Evolutionary conservation across 1,140 invertebrate species (phyloP), one percentile per base, ranked within the genome.

Genomic region (Anastatus disparis): DNA sequence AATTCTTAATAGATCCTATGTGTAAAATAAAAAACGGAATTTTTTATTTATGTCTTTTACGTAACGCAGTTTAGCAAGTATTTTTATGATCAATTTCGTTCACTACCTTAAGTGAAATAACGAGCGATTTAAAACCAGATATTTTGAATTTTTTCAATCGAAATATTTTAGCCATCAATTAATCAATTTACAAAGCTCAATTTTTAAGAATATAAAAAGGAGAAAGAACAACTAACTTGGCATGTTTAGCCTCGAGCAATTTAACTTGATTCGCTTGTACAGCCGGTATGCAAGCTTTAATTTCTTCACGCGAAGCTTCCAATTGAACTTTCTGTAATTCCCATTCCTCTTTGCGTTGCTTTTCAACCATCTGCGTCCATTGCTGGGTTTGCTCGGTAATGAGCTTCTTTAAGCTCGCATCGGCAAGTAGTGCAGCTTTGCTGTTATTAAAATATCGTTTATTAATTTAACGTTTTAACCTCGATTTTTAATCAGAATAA

Each of bases 281-380:
- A 6, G 91, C 86, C 78, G 95, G 91, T 89, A 99, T 94, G 74
- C 99, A 89, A 77, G 92, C 93, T 79, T 93, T 93, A 58, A 98
- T 89, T 73, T 94, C 90, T 38, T 97, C 95, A 68, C 95, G 90
- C 77, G 96, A 94, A 78, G 93, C 93, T 70, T 91, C 87, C 12
- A 95, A 89, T 61, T 98, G 94, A 58, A 88, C 89, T 75, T 94
- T 93, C 71, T 96, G 87, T 78, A 95, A 86, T 70, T 94, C 93
- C 93, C 96, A 97, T 85, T 97, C 95, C 82, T 98, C 97, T 61
- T 92, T 91, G 35, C 94, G 89, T 74, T 99, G 97, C n/a, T 91
- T 89, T 73, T 93, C 91, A 69, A 96, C 90, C 89, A 99, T 91
- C 70, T 94, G 92, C 29, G 94, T 94, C 97, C 97, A 99, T 77